These are phyloP conservation scores for Trichonephila inaurata DNA, from an alignment of 1,140 invertebrate genomes.

Conservation along the genomic window DNA sequence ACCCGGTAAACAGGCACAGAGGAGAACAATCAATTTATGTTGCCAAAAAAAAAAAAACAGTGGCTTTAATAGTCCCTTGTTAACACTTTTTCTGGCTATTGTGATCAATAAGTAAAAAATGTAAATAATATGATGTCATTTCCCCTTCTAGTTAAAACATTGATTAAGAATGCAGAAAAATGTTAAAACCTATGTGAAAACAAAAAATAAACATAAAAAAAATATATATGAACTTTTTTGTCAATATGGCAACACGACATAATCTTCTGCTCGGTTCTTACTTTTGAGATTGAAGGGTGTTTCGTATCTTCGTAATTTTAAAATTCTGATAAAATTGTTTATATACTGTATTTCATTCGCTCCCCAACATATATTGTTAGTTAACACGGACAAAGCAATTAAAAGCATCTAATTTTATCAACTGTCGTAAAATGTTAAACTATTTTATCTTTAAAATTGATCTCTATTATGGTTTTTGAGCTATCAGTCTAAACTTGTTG, in stretches of 20 bases:
- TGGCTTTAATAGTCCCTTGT: not conserved
- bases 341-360: not conserved
- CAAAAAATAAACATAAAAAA: not conserved
- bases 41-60: not conserved
- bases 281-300: slow-evolving; percentile 19
- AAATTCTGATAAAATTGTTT: slow-evolving; percentile 7
- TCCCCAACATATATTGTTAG: not conserved
- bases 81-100: not conserved
- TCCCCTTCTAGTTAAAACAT: not conserved
- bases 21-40: not conserved
- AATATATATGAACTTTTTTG: not conserved
- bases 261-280: slow-evolving; percentile 11
- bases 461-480: not conserved
- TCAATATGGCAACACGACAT: not conserved
- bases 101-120: not conserved
- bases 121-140: not conserved
- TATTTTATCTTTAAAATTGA: not conserved
- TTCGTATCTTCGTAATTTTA: not conserved
- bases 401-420: not conserved
- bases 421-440: not conserved
- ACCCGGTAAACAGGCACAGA: slow-evolving; percentile 47
- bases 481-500: not conserved
- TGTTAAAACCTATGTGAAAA: not conserved
- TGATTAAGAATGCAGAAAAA: not conserved
- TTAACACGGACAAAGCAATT: too few species aligned